phyloP scores from a whole-genome alignment of 2,888 invertebrate genomes.

The Scotopteryx bipunctaria region DNA sequence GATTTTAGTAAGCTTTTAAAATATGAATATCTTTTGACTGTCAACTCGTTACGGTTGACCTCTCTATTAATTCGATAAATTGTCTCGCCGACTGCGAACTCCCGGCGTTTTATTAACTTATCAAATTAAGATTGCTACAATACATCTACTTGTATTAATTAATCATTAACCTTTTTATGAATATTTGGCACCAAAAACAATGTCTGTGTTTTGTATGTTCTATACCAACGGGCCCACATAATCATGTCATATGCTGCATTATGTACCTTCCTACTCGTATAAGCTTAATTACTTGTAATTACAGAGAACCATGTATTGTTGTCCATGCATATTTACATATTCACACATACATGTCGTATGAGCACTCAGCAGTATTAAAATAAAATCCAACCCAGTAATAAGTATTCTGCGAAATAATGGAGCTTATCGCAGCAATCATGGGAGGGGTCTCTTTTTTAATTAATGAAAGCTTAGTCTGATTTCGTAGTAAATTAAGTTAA shows the following conservation, averaged over 20 bases:
- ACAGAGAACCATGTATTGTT: neutral
- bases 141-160: neutral
- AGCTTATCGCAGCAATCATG: slow-evolving; percentile 39
- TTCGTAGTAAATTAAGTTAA: slow-evolving; percentile 34
- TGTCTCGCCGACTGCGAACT: slow-evolving; percentile 16
- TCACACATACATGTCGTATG: neutral
- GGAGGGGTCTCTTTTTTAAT: slow-evolving; percentile 53
- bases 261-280: neutral
- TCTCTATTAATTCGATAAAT: slow-evolving; percentile 25
- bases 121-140: slow-evolving; percentile 8
- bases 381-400: slow-evolving; percentile 48
- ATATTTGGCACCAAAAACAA: too few species aligned
- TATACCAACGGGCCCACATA: neutral
- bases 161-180: too few species aligned
- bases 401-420: slow-evolving; percentile 58
- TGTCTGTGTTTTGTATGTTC: too few species aligned
- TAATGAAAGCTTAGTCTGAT: slow-evolving; percentile 44
- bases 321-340: slow-evolving; percentile 1
- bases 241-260: neutral
- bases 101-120: slow-evolving; percentile 18
- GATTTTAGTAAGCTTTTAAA: slow-evolving; percentile 3
- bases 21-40: slow-evolving; percentile 10
- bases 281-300: neutral
- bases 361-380: slow-evolving; percentile 67
- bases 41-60: slow-evolving; percentile 25